phyloP scores from a whole-genome alignment of 2,113 vertebrate species.

The Numida meleagris region DNA sequence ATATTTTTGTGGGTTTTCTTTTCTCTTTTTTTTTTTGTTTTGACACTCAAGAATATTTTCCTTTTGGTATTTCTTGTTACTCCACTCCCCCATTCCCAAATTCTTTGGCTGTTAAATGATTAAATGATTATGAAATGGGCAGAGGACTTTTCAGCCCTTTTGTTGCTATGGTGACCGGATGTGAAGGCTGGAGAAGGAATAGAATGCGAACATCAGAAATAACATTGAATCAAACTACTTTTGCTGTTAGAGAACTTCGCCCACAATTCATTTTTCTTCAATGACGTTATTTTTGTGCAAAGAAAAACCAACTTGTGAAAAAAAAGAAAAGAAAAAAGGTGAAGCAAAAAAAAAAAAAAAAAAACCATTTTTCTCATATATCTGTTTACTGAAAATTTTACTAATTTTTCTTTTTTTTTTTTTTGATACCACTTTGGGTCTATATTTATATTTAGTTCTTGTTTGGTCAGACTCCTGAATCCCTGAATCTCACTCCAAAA shows the following conservation, averaged over 20 bases:
- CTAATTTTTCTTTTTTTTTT: not conserved
- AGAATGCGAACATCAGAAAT: constrained; percentile 11
- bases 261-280: not conserved
- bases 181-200: not conserved
- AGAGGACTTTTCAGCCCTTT: constrained; percentile 22
- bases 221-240: constrained; percentile 40
- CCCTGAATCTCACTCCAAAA: no score
- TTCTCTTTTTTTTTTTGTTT: not conserved
- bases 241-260: constrained; percentile 29
- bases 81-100: not conserved
- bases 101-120: constrained; percentile 40
- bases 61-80: not conserved
- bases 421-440: not conserved
- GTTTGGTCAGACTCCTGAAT: not conserved
- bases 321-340: rapidly evolving
- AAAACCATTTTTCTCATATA: not conserved
- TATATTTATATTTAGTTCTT: not conserved
- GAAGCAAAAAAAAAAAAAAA: not conserved
- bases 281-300: not conserved
- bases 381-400: not conserved
- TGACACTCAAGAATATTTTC: not conserved
- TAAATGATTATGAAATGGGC: constrained; percentile 35
- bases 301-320: not conserved
- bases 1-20: not conserved
- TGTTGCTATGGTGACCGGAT: constrained; percentile 7